Evolutionary conservation across 2,797 vertebrate genomes (phyloP).

Genomic region (Megaceryle alcyon): DNA sequence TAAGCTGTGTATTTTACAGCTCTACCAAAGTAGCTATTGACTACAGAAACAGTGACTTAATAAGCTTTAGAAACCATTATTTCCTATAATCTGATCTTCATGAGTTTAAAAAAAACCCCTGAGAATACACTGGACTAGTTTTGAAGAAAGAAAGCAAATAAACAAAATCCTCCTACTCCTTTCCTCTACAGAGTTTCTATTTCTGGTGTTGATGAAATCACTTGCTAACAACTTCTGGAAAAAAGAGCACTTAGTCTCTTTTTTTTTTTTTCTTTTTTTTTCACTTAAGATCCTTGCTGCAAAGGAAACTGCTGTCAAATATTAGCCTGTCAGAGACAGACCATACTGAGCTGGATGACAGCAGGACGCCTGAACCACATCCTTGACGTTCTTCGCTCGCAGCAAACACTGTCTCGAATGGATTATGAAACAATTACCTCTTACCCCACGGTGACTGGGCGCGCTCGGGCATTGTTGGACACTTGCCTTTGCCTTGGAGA

Average conservation of each 20-base stretch:
- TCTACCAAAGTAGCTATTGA: not conserved
- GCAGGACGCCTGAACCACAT: constrained; percentile 78
- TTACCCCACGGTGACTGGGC: constrained; percentile 62
- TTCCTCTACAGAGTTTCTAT: not conserved
- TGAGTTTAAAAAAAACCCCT: not conserved
- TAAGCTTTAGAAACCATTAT: not conserved
- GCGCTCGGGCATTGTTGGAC: constrained; percentile 76
- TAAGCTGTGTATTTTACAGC: not conserved
- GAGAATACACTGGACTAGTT: not conserved
- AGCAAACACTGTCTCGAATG: constrained; percentile 44
- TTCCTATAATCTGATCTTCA: not conserved
- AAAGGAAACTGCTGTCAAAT: constrained; percentile 43
- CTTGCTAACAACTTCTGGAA: not conserved
- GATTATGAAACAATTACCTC: constrained; percentile 77
- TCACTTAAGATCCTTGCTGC: not conserved
- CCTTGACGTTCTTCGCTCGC: constrained; percentile 74
- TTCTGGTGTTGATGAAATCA: not conserved
- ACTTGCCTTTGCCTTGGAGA: constrained; percentile 78
- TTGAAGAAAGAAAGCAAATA: not conserved
- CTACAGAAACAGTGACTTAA: not conserved
- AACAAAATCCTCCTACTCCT: not conserved
- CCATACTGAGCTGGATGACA: constrained; percentile 75
- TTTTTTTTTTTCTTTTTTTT: not conserved
- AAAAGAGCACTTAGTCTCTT: not conserved
- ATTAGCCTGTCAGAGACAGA: constrained; percentile 52